Base-by-base conservation (phyloP, 1,140 invertebrate species). In the Goniozus legneri region DNA sequence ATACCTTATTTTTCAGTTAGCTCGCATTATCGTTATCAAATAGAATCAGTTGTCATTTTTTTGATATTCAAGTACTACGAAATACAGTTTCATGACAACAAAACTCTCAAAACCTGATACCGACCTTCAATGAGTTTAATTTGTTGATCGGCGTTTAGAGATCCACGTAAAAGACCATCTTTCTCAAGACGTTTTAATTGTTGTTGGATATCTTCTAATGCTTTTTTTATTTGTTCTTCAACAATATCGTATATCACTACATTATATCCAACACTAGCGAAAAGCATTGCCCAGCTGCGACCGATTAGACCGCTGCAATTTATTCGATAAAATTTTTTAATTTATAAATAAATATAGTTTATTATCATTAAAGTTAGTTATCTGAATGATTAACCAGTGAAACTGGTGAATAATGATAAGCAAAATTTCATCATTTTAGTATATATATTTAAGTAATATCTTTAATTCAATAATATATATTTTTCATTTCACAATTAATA, bases 211-310 rank as follows among this genome's bases (percentile, higher is more conserved):
- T 90, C 84, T 15, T 76, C 76, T 1, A 94, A 65, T 0, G 92
- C 91, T 34, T 79, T 81, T 10, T 79, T 67, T 16, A 95, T 82
- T 69, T 91, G 89, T 39, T 86, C 77, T 8, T 82, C 77, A 18
- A 87, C 75, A 24, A 92, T 84, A 65, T 98, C 94, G 67, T 86
- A 97, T 20, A 98, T 76, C 3, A 75, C 75, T 8, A 97, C 92
- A 65, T 88, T 75, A 67, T 95, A 96, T 6, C 92, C 92, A 19
- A 86, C 90, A n/a, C 88, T 84, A 0, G 92, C 92, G 75, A 95
- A 98, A 2, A 97, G 74, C 92, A 97, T 96, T 0, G 93, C 86
- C 91, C 92, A 98, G 60, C 91, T 95, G 41, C 87, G 82, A 7
- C 94, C 95, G 52, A 98, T 95, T 15, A 97, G 75, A 3, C 95